Evolutionary conservation across 1,140 invertebrate species (phyloP).

Genomic region (Diorhabda sublineata): DNA sequence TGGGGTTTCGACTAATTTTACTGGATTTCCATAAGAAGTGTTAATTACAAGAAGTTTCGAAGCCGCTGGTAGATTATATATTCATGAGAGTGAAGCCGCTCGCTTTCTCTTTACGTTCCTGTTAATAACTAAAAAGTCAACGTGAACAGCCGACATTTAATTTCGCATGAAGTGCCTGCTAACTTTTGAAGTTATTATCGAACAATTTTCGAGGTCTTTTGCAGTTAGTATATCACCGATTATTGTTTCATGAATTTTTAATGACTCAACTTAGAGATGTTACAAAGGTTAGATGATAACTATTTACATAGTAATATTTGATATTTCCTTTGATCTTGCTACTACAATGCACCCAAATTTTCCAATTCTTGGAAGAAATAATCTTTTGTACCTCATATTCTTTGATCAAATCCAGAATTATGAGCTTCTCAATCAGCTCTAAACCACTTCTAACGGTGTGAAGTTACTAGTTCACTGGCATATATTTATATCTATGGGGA

Average conservation of each 20-base stretch:
- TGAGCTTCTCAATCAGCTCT: too few species aligned
- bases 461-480: too few species aligned
- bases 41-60: slow-evolving; percentile 30
- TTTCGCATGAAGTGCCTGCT: slow-evolving; percentile 11
- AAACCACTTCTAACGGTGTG: too few species aligned
- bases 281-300: too few species aligned
- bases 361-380: too few species aligned
- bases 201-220: neutral
- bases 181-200: slow-evolving; percentile 10
- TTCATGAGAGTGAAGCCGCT: slow-evolving; percentile 15
- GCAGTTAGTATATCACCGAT: neutral
- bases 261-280: too few species aligned
- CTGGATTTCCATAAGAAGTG: slow-evolving; percentile 43
- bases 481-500: too few species aligned
- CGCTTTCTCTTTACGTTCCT: slow-evolving; percentile 2
- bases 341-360: too few species aligned
- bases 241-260: neutral
- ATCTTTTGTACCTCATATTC: too few species aligned
- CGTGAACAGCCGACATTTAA: slow-evolving; percentile 16
- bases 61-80: slow-evolving; percentile 12
- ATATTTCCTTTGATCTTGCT: too few species aligned
- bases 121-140: slow-evolving; percentile 20
- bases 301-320: too few species aligned
- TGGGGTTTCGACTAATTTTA: slow-evolving; percentile 34
- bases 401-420: too few species aligned